Evolutionary conservation across 37 sponge, comb jelly and placozoan genomes (phyloP), one percentile per base, ranked within the genome.

Genomic region (Dysidea cf. avara): DNA sequence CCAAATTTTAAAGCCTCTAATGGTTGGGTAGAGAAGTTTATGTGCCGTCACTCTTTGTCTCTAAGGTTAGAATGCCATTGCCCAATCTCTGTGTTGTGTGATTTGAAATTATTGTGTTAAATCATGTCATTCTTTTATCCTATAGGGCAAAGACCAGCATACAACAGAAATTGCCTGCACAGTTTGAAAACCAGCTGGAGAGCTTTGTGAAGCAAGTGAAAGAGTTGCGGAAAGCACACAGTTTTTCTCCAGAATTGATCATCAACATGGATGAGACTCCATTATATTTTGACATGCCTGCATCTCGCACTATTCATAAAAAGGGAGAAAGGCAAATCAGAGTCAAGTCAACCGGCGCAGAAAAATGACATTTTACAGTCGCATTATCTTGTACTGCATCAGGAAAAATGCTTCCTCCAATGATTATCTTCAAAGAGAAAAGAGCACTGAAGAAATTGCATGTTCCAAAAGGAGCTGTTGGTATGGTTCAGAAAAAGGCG

Each of bases 151-250:
- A 11, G 7, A 61, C 62, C 17, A 16, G 22, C 24, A 66, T 66
- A 1, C n/a, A 3, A 5, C 68, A 66, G 11, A 49, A 76, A 25
- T 25, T 76, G 11, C 77, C 77, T 50, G 66, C 77, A 29, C 32
- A 63, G 7, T 55, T 64, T 53, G 77, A 76, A 55, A 39, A 39
- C 18, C 61, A 75, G 29, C 64, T 75, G 53, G 74, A 56, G 74
- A 60, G 46, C 47, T 73, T 73, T 16, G 22, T 73, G n/a, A 30
- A 64, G n/a, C 14, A 64, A 7, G 7, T 64, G n/a, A 9, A 20
- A 29, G 22, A 12, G 9, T 39, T 64, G 11, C 66, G 66, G n/a
- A n/a, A n/a, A n/a, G n/a, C n/a, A n/a, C n/a, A n/a, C n/a, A n/a
- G n/a, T n/a, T n/a, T n/a, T n/a, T n/a, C n/a, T n/a, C n/a, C n/a